These are phyloP conservation scores for Reinhardtius hippoglossoides DNA, from an alignment of 2,113 vertebrate genomes.

Conservation along the genomic window DNA sequence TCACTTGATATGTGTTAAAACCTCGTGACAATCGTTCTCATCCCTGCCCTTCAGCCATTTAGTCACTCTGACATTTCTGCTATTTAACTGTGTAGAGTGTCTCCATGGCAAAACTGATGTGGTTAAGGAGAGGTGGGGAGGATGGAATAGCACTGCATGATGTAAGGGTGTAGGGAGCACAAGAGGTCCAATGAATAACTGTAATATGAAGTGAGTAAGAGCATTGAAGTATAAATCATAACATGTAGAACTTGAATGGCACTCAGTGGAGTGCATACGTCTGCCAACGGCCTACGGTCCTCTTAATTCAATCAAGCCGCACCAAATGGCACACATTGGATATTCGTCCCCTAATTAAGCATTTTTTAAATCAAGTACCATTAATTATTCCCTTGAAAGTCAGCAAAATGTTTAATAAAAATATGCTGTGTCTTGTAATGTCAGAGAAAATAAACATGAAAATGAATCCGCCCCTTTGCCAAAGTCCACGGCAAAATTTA, in stretches of 20 bases:
- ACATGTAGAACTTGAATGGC: neutral
- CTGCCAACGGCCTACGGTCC: neutral
- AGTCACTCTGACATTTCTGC: conserved; percentile 32
- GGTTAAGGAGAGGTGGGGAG: conserved; percentile 9
- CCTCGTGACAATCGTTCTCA: conserved; percentile 24
- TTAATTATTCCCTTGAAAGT: neutral
- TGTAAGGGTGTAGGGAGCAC: neutral
- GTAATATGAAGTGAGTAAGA: neutral
- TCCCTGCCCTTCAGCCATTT: conserved; percentile 28
- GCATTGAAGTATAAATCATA: neutral
- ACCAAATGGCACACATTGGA: neutral
- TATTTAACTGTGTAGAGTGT: conserved; percentile 26
- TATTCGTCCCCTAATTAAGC: neutral
- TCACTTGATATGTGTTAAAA: conserved; percentile 34
- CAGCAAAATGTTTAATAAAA: neutral
- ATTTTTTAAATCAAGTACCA: too few species aligned
- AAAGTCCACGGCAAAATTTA: neutral
- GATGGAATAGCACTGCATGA: neutral
- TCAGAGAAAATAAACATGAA: neutral
- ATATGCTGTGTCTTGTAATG: neutral
- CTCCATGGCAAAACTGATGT: conserved; percentile 16
- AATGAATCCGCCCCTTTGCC: too few species aligned
- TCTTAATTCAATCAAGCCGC: neutral
- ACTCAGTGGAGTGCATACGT: neutral
- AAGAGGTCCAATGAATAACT: conserved; percentile 2